Evolutionary conservation across 2,888 invertebrate genomes (phyloP).

Genomic region (Serripes groenlandicus): DNA sequence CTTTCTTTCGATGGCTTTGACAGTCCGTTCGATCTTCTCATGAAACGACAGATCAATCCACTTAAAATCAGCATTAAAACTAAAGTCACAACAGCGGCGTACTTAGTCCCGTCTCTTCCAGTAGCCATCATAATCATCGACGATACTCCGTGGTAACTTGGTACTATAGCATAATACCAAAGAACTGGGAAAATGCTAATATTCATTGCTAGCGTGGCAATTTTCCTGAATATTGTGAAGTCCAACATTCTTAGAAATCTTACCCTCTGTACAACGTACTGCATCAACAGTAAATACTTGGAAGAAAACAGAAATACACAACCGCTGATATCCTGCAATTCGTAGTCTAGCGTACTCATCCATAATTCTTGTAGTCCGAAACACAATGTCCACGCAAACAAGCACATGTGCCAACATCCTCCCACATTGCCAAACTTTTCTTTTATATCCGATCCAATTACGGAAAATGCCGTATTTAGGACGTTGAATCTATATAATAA

Average conservation of each 20-base stretch:
- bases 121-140: background rate
- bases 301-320: conserved; percentile 16
- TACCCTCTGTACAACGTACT: conserved; percentile 2
- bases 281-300: conserved; percentile 15
- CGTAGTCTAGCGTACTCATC: background rate
- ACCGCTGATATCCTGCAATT: background rate
- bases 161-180: conserved; percentile 12
- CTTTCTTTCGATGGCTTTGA: too few species aligned
- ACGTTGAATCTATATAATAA: conserved; percentile 57
- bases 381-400: conserved; percentile 46
- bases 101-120: background rate
- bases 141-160: conserved; percentile 21
- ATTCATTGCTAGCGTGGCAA: background rate
- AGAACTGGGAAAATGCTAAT: conserved; percentile 11
- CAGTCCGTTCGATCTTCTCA: background rate
- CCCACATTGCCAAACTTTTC: conserved; percentile 38
- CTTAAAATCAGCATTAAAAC: conserved; percentile 1
- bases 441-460: conserved; percentile 49
- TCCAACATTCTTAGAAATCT: conserved; percentile 6
- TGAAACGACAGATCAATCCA: background rate
- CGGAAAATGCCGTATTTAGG: conserved; percentile 52
- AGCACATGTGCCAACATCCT: conserved; percentile 41
- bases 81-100: background rate
- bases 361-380: conserved; percentile 17
- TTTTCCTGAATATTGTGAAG: background rate